A percentile compares a stretch with the other conserved stretches of the same genome.
Evolutionary conservation across 2,797 vertebrate species (phyloP).

Genomic region (Merluccius polli): DNA sequence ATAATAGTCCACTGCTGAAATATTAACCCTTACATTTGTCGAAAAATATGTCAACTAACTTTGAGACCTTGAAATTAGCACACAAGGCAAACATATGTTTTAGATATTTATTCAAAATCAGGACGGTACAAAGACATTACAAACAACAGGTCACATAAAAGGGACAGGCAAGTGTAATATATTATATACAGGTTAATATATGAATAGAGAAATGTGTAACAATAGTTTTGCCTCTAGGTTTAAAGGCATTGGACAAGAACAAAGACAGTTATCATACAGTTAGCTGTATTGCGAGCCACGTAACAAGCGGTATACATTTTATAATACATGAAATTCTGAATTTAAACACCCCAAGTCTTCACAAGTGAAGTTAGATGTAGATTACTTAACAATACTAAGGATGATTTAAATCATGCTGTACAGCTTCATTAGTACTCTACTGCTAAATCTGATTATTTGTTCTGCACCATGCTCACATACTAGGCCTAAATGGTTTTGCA

Average conservation of each 20-base stretch:
- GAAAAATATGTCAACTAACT: not conserved
- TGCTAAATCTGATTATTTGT: not conserved
- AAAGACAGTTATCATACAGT: constrained; percentile 18
- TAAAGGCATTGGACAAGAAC: constrained; percentile 54
- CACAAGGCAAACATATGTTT: constrained; percentile 32
- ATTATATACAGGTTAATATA: constrained; percentile 43
- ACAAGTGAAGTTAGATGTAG: not conserved
- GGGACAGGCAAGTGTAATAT: constrained; percentile 56
- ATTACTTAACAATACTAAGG: not conserved
- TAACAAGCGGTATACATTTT: constrained; percentile 19
- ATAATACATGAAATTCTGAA: constrained; percentile 29
- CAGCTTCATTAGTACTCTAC: constrained; percentile 13
- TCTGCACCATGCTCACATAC: not conserved
- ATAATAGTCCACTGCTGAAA: not conserved
- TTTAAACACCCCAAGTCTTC: not conserved
- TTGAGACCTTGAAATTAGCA: not conserved
- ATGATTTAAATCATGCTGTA: not conserved
- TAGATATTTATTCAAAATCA: constrained; percentile 76
- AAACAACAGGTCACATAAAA: constrained; percentile 61
- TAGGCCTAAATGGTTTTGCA: not conserved
- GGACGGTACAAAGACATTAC: constrained; percentile 71
- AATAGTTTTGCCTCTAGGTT: constrained; percentile 43
- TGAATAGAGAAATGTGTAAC: constrained; percentile 32
- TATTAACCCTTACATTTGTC: not conserved
- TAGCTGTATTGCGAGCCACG: constrained; percentile 31